A percentile compares a stretch with the other conserved stretches of the same genome.
Conservation (phyloP, 2,113 vertebrate species). For the Tonatia bakeri region DNA sequence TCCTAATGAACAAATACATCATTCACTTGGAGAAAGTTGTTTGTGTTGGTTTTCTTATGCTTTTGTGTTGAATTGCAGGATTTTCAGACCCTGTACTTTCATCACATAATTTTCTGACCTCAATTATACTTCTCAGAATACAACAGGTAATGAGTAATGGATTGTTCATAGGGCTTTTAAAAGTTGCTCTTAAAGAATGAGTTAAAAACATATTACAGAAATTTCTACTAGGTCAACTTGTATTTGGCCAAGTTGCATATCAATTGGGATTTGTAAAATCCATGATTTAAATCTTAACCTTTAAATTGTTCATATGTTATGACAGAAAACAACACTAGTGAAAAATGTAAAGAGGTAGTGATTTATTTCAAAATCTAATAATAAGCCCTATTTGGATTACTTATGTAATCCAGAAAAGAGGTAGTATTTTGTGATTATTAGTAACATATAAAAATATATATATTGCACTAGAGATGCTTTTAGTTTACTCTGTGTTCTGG, state of each 20-base stretch:
- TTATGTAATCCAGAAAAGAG: not conserved
- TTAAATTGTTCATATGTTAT: not conserved
- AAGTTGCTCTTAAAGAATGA: not conserved
- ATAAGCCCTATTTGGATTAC: not conserved
- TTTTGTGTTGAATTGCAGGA: not conserved
- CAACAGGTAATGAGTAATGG: conserved; percentile 14
- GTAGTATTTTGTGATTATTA: not conserved
- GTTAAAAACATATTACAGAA: conserved; percentile 16
- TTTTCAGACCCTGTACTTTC: conserved; percentile 1
- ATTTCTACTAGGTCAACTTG: not conserved
- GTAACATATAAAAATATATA: not conserved
- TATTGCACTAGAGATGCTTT: not conserved
- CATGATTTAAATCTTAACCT: not conserved
- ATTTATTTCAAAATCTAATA: conserved; percentile 8
- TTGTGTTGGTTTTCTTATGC: not conserved
- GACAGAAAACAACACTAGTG: not conserved
- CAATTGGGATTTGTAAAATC: not conserved
- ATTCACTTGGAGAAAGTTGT: not conserved
- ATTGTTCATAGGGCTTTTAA: conserved; percentile 29
- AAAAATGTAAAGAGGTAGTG: not conserved
- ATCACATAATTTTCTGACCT: conserved; percentile 39
- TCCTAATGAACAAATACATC: not conserved
- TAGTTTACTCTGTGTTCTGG: not conserved
- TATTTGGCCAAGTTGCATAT: not conserved
- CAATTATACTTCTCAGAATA: conserved; percentile 30